A percentile compares a stretch with the other conserved stretches of the same genome.
These are phyloP conservation scores for Lasioglossum marginatum DNA, from an alignment of 2,888 invertebrate genomes.

Conservation along the genomic window DNA sequence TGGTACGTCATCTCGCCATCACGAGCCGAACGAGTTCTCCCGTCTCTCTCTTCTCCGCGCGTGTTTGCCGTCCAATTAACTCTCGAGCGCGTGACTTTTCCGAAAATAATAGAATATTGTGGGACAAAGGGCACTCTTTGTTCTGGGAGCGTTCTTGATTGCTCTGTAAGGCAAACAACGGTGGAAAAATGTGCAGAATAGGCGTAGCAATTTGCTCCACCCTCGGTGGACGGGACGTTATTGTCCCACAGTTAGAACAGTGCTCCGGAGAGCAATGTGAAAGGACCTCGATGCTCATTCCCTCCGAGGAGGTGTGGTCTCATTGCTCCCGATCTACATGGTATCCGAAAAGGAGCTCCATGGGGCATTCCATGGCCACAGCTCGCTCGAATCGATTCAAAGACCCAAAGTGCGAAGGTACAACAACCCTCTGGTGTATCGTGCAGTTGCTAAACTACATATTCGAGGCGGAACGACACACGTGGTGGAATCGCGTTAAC, in stretches of 20 bases:
- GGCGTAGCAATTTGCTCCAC: not conserved
- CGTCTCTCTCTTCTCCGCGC: not conserved
- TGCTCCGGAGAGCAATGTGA: not conserved
- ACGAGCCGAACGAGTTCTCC: not conserved
- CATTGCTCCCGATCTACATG: not conserved
- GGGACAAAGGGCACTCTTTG: not conserved
- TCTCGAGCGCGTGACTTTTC: not conserved
- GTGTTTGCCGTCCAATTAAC: conserved; percentile 27
- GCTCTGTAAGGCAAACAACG: not conserved
- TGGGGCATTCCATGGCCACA: not conserved
- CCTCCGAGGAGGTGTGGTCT: not conserved
- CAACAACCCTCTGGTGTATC: not conserved
- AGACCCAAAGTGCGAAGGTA: not conserved
- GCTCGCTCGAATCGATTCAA: not conserved
- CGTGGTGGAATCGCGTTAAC: conserved; percentile 14
- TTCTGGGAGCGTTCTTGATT: not conserved
- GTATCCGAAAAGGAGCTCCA: not conserved
- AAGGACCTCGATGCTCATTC: not conserved
- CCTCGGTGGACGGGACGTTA: not conserved
- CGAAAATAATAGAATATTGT: not conserved
- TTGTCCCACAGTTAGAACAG: not conserved
- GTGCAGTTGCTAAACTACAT: not conserved
- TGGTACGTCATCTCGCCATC: conserved; percentile 17
- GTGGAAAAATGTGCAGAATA: not conserved
- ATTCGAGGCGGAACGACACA: not conserved